Base-by-base conservation (phyloP, 2,797 vertebrate genomes). In the Melopsittacus undulatus region DNA sequence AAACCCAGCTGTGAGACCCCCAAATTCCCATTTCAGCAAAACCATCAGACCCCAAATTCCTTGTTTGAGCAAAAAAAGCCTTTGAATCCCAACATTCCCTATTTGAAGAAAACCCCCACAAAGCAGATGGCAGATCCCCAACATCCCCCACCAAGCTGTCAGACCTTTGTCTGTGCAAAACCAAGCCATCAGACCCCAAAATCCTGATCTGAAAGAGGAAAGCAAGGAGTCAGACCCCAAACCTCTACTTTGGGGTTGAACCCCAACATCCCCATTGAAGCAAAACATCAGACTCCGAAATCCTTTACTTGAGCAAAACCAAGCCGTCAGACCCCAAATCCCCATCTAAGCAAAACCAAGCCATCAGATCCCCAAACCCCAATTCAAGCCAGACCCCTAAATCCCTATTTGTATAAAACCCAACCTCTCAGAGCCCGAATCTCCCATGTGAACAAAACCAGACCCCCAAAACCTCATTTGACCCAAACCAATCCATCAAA, bases 401-500 rank as follows among this genome's bases (percentile, higher is more conserved):
- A 83, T 56, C 42, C 81, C 10, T 1, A 11, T 42, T 54, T 30
- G 13, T 34, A 57, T 34, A 57, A 29, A 42, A 61, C 20, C 3
- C 30, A 29, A 68, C 30, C 13, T 10, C 9, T 18, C 23, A 59
- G 22, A 11, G 26, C 26, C 38, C 36, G 5, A 22, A 66, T 66
- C 40, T 26, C 70, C 23, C 1, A 11, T 27, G 29, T 34, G 16
- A 10, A 30, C 1, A 20, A 81, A 82, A 18, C 3, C 3, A 3
- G 23, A n/a, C 5, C 34, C 9, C 26, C 9, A 81, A 38, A 46
- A 7, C n/a, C 6, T 20, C 1, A 7, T 30, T 9, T 23, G 16
- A 11, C 5, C 10, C 18, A 48, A 76, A 61, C 0, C 10, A 20
- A 48, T 3, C 7, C 6, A 2, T 11, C 13, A 10, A 19, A 76